Base-by-base conservation (phyloP, 2,113 vertebrate genomes). In the Macquaria australasica region DNA sequence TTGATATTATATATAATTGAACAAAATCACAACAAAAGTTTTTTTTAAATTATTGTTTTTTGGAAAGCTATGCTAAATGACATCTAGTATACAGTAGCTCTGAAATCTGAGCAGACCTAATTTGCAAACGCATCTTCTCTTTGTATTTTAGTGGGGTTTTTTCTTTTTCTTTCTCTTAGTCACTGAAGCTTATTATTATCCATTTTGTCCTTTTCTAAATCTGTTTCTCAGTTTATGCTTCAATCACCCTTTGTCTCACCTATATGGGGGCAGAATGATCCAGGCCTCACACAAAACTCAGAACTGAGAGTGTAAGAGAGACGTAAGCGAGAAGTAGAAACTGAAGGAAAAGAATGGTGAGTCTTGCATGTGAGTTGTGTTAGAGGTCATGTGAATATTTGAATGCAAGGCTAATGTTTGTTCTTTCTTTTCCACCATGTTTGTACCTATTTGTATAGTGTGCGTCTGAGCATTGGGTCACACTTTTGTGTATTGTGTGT, bases 381-480 rank as follows among this genome's bases (percentile, higher is more conserved):
- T 67, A 31, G 11, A 45, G 12, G 18, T 23, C 64, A 70, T 39
- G 43, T 20, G 28, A 74, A 48, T 67, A 58, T 28, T 14, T 25
- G 12, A 66, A 81, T 56, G 20, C 14, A 58, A 25, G 25, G 14
- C 20, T 45, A 56, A 43, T 73, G 25, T 59, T 74, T 64, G 6
- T 43, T 43, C 41, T 72, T 77, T 56, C 39, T 5, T 58, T 69
- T 20, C 3, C 1, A 5, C 53, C 11, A 68, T 58, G 16, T 72
- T 59, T 79, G 8, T 23, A 43, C 14, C 53, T n/a, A 6, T 81
- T 71, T 73, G 21, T 67, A 0, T 16, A 20, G 59, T 60, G 71
- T 69, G 56, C 55, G 25, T 87, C 23, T 66, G 58, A 15, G 15
- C 48, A 18, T 50, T 71, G 20, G 50, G 45, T 66, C 34, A 31